Evolutionary conservation across 1,140 invertebrate genomes (phyloP), one percentile per base, ranked within the genome.

Genomic region (Euwallacea similis): DNA sequence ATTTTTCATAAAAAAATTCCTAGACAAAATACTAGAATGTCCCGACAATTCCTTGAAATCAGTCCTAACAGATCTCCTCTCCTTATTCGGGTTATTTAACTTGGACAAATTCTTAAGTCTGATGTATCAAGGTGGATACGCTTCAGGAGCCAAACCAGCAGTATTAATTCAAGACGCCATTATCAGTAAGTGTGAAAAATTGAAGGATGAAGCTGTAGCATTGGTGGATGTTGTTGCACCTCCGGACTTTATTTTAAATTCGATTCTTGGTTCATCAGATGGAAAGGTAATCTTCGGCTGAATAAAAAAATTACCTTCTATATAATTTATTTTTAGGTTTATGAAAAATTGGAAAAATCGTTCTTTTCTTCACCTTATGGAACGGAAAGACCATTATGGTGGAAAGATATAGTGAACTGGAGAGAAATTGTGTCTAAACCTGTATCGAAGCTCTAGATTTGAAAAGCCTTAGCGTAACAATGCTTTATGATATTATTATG

Each of bases 141-240:
- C 89, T 2, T 79, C 70, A 33, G 83, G 84, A 11, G 76, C 82
- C 7, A 50, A 80, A 76, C 80, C 86, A 69, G 80, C 82, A 6
- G 76, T 80, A 9, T 76, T 84, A 21, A 74, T 88, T n/a, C 82
- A 85, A 70, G 81, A 86, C 73, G 85, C 81, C 33, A 89, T 92
- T 46, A 78, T 91, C 50, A 74, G 82, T 58, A 77, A 91, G 50
- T 92, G 90, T 77, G 70, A 72, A 8, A 82, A 86, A 71, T 75
- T 94, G 33, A 92, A 91, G 81, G 83, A 87, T 73, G 90, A 94
- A 70, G 87, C 89, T 50, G 85, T 94, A 9, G 79, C 88, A 7
- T 82, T 94, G n/a, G 89, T 89, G 0, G 95, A 97, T 85, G 88
- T 88, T 0, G 86, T 97, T 68, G 91, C 94, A 21, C 94, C 94